phyloP scores from a whole-genome alignment of 2,888 invertebrate genomes.

The Tetheella fluctuosa region DNA sequence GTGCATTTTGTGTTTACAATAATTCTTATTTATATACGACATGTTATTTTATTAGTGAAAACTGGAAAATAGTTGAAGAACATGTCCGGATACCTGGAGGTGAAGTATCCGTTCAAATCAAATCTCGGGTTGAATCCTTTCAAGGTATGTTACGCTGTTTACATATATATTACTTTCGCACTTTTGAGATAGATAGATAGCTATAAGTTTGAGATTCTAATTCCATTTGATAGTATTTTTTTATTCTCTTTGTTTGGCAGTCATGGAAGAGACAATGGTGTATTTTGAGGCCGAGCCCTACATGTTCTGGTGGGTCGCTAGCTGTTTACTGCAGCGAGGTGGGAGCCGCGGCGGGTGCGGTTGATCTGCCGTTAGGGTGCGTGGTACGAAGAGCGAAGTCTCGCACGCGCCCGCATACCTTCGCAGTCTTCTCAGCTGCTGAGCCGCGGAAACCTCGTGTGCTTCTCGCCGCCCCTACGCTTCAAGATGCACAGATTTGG shows the following conservation, averaged over 20 bases:
- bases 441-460: conserved; percentile 85
- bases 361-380: conserved; percentile 84
- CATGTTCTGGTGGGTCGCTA: conserved; percentile 80
- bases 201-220: too few relatives aligned
- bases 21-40: conserved; percentile 19
- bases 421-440: conserved; percentile 86
- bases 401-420: conserved; percentile 87
- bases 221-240: too few relatives aligned
- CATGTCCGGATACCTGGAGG: conserved; percentile 85
- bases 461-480: conserved; percentile 86
- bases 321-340: conserved; percentile 83
- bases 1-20: conserved; percentile 40
- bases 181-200: too few relatives aligned
- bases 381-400: conserved; percentile 87
- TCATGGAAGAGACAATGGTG: conserved; percentile 88
- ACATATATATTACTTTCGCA: conserved; percentile 21
- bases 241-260: conserved; percentile 69
- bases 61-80: conserved; percentile 29
- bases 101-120: conserved; percentile 85
- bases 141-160: conserved; percentile 77
- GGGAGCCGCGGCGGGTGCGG: conserved; percentile 73
- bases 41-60: conserved; percentile 26
- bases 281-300: conserved; percentile 83
- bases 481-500: conserved; percentile 87
- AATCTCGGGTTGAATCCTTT: conserved; percentile 86